phyloP scores from a whole-genome alignment of 2,113 vertebrate species.

The Macroglossus sobrinus region DNA sequence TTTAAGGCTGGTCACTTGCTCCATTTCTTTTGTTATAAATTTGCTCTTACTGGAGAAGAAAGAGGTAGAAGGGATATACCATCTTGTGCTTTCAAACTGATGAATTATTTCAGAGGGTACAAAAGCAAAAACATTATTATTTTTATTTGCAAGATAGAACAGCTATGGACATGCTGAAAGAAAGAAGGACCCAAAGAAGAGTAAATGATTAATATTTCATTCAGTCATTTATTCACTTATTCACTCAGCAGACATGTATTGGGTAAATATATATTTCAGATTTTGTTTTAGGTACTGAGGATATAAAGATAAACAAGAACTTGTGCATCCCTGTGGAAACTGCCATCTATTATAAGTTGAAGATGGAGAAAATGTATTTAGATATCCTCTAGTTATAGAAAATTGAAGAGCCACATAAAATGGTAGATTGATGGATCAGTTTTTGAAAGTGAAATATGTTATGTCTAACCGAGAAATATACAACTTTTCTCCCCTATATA shows the following conservation, averaged over 20 bases:
- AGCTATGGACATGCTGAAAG: background rate
- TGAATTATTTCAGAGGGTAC: background rate
- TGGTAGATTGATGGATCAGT: background rate
- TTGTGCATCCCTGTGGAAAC: background rate
- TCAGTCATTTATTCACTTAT: background rate
- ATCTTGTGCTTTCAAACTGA: background rate
- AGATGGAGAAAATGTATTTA: background rate
- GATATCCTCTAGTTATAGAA: background rate
- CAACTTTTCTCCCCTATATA: background rate
- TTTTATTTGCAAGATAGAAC: background rate
- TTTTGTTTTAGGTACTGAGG: background rate
- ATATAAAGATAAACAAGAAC: background rate
- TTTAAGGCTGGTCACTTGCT: background rate
- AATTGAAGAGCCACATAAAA: background rate
- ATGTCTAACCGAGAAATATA: background rate
- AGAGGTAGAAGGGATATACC: background rate
- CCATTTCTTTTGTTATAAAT: background rate
- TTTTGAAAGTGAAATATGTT: background rate
- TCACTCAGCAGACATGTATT: background rate
- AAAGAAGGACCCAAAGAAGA: background rate
- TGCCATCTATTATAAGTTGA: background rate
- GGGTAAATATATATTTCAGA: background rate
- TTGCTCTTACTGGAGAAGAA: background rate
- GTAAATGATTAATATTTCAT: background rate
- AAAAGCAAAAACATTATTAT: background rate